Evolutionary conservation across 2,888 invertebrate genomes (phyloP), one percentile per base, ranked within the genome.

Genomic region (Brachycybe producta): DNA sequence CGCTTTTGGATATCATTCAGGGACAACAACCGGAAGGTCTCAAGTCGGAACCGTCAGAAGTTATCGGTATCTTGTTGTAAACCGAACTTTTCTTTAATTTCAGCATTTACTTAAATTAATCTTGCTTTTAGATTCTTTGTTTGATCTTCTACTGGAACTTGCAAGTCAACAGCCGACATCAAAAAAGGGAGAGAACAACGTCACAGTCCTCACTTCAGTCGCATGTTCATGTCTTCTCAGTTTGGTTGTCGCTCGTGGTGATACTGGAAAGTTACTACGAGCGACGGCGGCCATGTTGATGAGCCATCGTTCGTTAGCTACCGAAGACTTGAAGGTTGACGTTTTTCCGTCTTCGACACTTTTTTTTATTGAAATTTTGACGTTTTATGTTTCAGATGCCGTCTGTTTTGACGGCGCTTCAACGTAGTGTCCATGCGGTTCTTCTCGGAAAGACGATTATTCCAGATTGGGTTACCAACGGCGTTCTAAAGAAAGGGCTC

Each of bases 141-240:
- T 91, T 65, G 78, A 82, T 56, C 74, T 92, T 59, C 70, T 95
- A 43, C 73, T 87, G 58, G 86, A 90, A 59, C 73, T 92, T 57
- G 80, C 88, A 2, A 82, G 82, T 27, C 75, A 76, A 57, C 58
- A 59, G 2, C 56, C 58, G 21, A 62, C 62, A 38, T 72, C 76
- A 48, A 36, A 39, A 11, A 34, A 35, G n/a, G 73, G 74, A 61
- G 72, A 75, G 58, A 71, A 71, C 48, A 73, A 71, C 57, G 74
- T 76, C 2, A 72, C 75, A 59, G 73, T 76, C 59, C 75, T 94
- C 60, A 86, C 88, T 19, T 81, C 88, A 3, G 76, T 90, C 52
- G 88, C 92, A 45, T 88, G 90, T 65, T 84, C 95, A 1, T 92
- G 92, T 59, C 74, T 98, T 7, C 74, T 95, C 47, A 87, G 91